Evolutionary conservation across 2,797 vertebrate species (phyloP).

Genomic region (Brachyalestes nurse): DNA sequence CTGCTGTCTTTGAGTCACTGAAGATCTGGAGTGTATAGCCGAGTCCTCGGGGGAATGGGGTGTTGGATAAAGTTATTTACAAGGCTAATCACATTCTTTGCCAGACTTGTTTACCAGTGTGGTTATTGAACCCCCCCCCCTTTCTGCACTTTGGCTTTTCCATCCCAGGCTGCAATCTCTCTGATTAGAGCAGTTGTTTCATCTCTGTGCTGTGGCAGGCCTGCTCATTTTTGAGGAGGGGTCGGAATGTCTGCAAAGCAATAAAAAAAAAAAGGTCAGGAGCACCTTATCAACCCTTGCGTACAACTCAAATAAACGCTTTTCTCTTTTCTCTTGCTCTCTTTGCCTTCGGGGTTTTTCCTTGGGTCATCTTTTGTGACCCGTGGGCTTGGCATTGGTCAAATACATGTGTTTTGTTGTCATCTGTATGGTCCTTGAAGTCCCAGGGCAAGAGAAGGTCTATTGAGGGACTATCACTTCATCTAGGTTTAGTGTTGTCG

Average conservation of each 20-base stretch:
- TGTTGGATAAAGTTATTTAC: constrained; percentile 43
- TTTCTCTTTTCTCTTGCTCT: constrained; percentile 43
- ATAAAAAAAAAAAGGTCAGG: constrained; percentile 52
- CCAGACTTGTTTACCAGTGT: constrained; percentile 42
- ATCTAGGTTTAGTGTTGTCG: background rate
- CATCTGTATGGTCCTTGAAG: constrained; percentile 30
- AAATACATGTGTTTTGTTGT: constrained; percentile 12
- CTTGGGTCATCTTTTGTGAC: background rate
- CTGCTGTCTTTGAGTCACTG: no score
- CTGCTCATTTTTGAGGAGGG: constrained; percentile 39
- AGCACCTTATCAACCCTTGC: constrained; percentile 52
- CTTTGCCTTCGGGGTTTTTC: constrained; percentile 7
- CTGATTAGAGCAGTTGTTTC: constrained; percentile 56
- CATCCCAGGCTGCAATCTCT: constrained; percentile 38
- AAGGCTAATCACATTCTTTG: constrained; percentile 34
- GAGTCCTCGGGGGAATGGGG: constrained; percentile 7
- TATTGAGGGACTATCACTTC: constrained; percentile 24
- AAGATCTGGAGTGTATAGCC: constrained; percentile 18
- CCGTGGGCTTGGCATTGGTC: constrained; percentile 12
- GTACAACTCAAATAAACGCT: constrained; percentile 45
- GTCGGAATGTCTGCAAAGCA: constrained; percentile 50
- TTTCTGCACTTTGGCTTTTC: constrained; percentile 51
- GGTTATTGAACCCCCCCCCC: constrained; percentile 26
- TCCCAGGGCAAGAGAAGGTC: background rate
- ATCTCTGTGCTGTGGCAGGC: constrained; percentile 37